These are phyloP conservation scores for Acanthiza pusilla DNA, from an alignment of 2,797 vertebrate genomes.

Conservation along the genomic window DNA sequence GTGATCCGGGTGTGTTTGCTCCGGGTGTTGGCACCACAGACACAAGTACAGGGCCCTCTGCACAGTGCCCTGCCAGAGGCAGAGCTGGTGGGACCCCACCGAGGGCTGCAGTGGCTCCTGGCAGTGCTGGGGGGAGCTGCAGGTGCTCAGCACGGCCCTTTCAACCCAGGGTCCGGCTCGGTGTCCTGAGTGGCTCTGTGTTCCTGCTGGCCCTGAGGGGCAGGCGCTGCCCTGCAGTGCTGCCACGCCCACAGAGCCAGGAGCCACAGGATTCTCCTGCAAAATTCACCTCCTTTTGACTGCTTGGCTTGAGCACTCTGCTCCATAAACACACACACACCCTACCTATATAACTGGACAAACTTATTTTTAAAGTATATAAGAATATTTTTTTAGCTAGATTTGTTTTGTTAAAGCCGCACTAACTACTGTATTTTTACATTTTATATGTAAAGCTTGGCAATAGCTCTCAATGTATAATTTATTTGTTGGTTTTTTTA, in stretches of 20 bases:
- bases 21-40: not conserved
- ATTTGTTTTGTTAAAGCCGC: not conserved
- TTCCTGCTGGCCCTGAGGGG: not conserved
- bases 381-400: constrained; percentile 52
- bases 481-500: constrained; percentile 70
- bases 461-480: constrained; percentile 68
- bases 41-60: not conserved
- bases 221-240: fast-evolving
- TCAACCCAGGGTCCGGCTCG: fast-evolving
- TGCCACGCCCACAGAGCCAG: not conserved
- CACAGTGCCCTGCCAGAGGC: fast-evolving
- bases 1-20: not conserved
- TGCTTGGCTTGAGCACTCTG: not conserved
- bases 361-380: constrained; percentile 36
- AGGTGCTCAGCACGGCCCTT: not conserved
- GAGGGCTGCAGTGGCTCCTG: not conserved
- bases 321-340: not conserved
- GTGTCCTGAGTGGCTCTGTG: fast-evolving
- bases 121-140: not conserved
- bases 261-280: not conserved
- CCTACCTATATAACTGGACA: constrained; percentile 10
- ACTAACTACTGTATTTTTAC: constrained; percentile 73
- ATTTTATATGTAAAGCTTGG: constrained; percentile 71
- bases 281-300: not conserved
- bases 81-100: not conserved